Base-by-base conservation (phyloP, 2,797 vertebrate species). In the Propithecus deckenii region DNA sequence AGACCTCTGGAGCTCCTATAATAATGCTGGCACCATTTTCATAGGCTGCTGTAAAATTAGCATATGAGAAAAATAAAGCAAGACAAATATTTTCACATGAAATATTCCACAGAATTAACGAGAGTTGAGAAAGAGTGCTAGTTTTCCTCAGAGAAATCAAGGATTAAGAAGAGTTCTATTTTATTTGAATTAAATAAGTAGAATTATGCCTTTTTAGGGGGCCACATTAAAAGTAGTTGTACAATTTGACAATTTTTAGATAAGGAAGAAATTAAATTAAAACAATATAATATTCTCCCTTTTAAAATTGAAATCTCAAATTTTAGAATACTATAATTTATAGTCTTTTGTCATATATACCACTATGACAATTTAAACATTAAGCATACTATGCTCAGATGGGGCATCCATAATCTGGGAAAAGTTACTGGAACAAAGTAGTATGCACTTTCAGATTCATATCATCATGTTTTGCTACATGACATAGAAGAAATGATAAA, bases 61-160 rank as follows among this genome's bases (percentile, higher is more conserved):
- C 48, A 86, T 65, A 88, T 41, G 57, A 78, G 81, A 71, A 97
- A 95, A 96, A 80, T 72, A 90, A 96, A 94, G n/a, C 11, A 75
- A 92, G 28, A 43, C 46, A 91, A 20, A 79, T 48, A 93, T 91
- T 72, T 50, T 85, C 95, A 9, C 22, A 41, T 22, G 30, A 76
- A 93, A 57, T 91, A 69, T n/a, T 63, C 15, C 32, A 28, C 22
- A 89, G 50, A 74, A 93, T 86, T 96, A 90, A 41, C 63, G 63
- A 81, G 74, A 89, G 32, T 43, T 89, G 43, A 80, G 43, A 93
- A 93, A 89, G 8, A 50, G 28, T 80, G 22, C 59, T 80, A 69
- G 41, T 76, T 95, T 91, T 43, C 25, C 50, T 89, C 55, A 50
- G 72, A 74, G 89, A 88, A n/a, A 92, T 46, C 87, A 38, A 81